These are phyloP conservation scores for Zeuzera pyrina DNA, from an alignment of 2,888 invertebrate genomes.

Conservation along the genomic window DNA sequence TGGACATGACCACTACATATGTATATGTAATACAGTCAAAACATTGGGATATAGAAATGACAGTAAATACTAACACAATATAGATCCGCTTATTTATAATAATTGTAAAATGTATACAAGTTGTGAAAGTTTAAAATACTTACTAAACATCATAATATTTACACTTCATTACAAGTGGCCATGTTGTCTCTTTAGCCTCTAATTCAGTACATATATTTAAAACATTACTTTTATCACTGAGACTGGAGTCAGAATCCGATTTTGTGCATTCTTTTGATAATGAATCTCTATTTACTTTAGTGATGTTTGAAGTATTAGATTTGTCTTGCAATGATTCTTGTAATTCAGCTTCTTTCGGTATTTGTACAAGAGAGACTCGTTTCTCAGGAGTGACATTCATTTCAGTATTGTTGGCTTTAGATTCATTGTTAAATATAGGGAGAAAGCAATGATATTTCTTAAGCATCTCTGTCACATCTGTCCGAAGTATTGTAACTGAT, in stretches of 20 bases:
- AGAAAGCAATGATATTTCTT: constrained; percentile 70
- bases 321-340: constrained; percentile 1
- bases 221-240: constrained; percentile 39
- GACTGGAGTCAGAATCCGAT: constrained; percentile 29
- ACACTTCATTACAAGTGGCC: constrained; percentile 76
- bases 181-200: constrained; percentile 53
- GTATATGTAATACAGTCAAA: no score
- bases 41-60: no score
- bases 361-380: constrained; percentile 50
- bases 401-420: constrained; percentile 32
- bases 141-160: constrained; percentile 82
- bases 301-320: not conserved
- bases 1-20: no score
- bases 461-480: constrained; percentile 78
- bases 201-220: constrained; percentile 41
- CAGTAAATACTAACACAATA: not conserved
- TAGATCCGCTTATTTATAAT: not conserved
- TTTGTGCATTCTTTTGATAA: constrained; percentile 17
- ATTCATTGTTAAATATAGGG: constrained; percentile 57
- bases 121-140: constrained; percentile 35
- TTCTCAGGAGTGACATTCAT: constrained; percentile 51
- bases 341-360: constrained; percentile 28
- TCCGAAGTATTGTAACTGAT: constrained; percentile 78
- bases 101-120: not conserved
- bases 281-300: not conserved